Evolutionary conservation across 2,797 vertebrate genomes (phyloP), one percentile per base, ranked within the genome.

Genomic region (Sciaenops ocellatus): DNA sequence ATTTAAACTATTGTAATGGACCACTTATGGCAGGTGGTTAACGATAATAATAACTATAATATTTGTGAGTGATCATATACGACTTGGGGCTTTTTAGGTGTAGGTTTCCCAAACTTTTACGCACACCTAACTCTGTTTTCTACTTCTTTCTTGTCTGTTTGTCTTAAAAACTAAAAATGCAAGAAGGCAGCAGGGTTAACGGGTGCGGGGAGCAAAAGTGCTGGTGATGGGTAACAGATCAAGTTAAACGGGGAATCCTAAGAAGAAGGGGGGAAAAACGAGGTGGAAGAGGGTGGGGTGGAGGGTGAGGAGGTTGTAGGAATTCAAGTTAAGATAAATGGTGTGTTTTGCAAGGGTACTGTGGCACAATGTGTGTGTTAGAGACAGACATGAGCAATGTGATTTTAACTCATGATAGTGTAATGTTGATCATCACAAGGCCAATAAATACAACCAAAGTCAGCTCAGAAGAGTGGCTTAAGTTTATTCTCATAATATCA

Each of bases 301-400:
- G 84, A 81, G 70, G 65, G 70, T 71, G 86, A 73, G 61, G 83
- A 80, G 84, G 87, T 85, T 91, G 90, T 50, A 91, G 93, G 93
- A 93, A 93, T 93, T 93, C 81, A 88, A 88, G 87, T 79, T 48
- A 88, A 93, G 94, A 95, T 94, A 93, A 93, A 95, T 93, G 84
- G 76, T 88, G 92, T 94, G 93, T 94, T 93, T 94, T 92, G 82
- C 78, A 92, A 93, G 83, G 78, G 70, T 52, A 70, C 83, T 85
- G 82, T 79, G 85, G 84, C 73, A 89, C 80, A 76, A 68, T 38
- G 70, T 85, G 42, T 72, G 65, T 60, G 28, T 74, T 68, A 55
- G 63, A 78, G 72, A 64, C 67, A 62, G 68, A 24, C 69, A 24
- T 56, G 66, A 74, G 51, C 72, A 47, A 57, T 79, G 78, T 38